Conservation (phyloP, 2,888 invertebrate species). For the Caenorhabditis virilis region DNA sequence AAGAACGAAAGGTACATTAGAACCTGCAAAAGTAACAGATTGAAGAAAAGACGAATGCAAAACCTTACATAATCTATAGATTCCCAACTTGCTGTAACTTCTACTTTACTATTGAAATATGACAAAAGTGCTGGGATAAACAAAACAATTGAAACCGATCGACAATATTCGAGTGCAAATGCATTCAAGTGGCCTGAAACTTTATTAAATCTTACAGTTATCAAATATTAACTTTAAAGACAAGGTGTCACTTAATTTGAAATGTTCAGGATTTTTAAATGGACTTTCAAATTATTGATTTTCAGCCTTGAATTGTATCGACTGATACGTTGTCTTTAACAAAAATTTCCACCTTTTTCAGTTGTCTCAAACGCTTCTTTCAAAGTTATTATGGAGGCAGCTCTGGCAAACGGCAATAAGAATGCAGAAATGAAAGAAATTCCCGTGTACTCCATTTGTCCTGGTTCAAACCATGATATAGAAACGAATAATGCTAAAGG, state of each 20-base stretch:
- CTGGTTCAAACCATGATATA: constrained; percentile 63
- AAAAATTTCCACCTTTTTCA: constrained; percentile 18
- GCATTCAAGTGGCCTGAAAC: constrained; percentile 38
- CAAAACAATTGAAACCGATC: constrained; percentile 32
- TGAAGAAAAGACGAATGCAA: neutral
- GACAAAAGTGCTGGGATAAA: constrained; percentile 58
- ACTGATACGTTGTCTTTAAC: too few species aligned
- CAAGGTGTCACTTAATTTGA: neutral
- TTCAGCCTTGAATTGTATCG: neutral
- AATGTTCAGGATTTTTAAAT: neutral
- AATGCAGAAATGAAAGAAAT: constrained; percentile 53
- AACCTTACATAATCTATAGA: constrained; percentile 65
- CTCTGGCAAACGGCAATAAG: constrained; percentile 55
- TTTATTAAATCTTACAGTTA: neutral
- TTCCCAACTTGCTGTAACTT: constrained; percentile 67
- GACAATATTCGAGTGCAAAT: constrained; percentile 37
- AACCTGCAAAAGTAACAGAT: constrained; percentile 41
- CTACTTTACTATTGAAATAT: constrained; percentile 43
- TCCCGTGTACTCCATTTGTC: constrained; percentile 62
- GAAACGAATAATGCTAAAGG: constrained; percentile 58
- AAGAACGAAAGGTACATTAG: constrained; percentile 59
- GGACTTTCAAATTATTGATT: neutral
- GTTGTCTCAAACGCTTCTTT: constrained; percentile 23
- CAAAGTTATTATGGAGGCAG: constrained; percentile 40
- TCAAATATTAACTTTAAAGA: neutral